Evolutionary conservation across 53 echinoderm and acorn worm genomes (phyloP).

Genomic region (Apostichopus leukothele): DNA sequence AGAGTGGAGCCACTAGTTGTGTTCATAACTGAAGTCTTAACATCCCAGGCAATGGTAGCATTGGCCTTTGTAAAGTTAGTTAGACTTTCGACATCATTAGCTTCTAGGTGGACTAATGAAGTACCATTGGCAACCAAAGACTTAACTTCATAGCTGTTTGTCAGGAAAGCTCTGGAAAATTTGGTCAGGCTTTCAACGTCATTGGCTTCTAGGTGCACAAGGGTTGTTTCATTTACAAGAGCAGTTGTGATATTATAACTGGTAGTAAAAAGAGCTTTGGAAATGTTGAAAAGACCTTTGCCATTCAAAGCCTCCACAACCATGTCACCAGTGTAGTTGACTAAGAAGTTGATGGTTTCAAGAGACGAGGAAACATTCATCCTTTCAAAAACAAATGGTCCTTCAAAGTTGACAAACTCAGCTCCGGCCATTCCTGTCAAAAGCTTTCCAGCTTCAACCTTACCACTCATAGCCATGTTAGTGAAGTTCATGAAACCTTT

Average conservation of each 20-base stretch:
- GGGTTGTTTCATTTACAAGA: constrained; percentile 11
- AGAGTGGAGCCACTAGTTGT: constrained; percentile 25
- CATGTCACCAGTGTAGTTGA: constrained; percentile 25
- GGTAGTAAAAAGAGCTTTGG: not conserved
- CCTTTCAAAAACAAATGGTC: constrained; percentile 40
- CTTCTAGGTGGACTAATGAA: not conserved
- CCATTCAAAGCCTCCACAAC: constrained; percentile 6
- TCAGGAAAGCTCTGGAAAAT: not conserved
- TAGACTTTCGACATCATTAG: not conserved
- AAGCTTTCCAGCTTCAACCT: constrained; percentile 23
- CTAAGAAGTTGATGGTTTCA: not conserved
- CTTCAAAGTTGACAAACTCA: constrained; percentile 28
- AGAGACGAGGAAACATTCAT: constrained; percentile 26
- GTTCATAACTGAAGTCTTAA: constrained; percentile 47
- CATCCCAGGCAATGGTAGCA: constrained; percentile 35
- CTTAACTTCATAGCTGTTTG: not conserved
- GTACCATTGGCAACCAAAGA: constrained; percentile 20
- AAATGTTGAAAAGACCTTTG: constrained; percentile 19
- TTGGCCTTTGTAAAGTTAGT: constrained; percentile 5
- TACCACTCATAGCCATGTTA: not conserved
- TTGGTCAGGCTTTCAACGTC: not conserved
- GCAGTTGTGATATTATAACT: not conserved
- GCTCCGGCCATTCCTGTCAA: not conserved
- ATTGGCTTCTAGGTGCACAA: constrained; percentile 7
- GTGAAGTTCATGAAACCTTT: constrained; percentile 27